Base-by-base conservation (phyloP, 2,888 invertebrate genomes). In the Stenolophus ochropezus region DNA sequence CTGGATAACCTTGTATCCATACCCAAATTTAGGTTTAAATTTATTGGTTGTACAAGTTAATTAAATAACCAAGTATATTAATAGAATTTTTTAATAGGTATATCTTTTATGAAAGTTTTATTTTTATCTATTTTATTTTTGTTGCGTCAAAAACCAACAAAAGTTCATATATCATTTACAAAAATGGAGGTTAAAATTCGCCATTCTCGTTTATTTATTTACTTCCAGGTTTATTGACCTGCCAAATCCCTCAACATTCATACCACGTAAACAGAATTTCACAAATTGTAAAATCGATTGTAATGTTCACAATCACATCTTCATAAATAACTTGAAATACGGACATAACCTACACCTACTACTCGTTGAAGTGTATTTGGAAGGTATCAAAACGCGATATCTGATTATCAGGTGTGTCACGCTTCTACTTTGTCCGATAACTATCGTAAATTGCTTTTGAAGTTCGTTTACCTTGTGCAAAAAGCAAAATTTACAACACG, bases 371-470 rank as follows among this genome's bases (percentile, higher is more conserved):
- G 73, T 14, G 23, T 73, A 73, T 73, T 73, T 73, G 18, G 73
- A 73, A 73, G 73, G 73, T 75, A 80, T 80, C 80, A 80, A 80
- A 80, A 56, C 23, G 73, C 80, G 80, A 73, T 80, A 80, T 80
- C 73, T 73, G 80, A 80, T 80, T 80, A 80, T 80, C 73, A 80
- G 73, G 73, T 80, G 73, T 73, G 73, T 80, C 80, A 80, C 80
- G 80, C 53, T 27, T 53, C 80, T 80, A 80, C 80, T 80, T 80
- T 80, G 80, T 80, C 61, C 80, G 80, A 80, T 80, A 80, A 80
- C 80, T 80, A 80, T 80, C 80, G 80, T 73, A 80, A 80, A 80
- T 80, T 80, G 80, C 80, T 80, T 80, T 80, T 80, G 80, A 80
- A 80, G 80, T 80, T 80, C 80, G 53, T 80, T 80, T 80, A 80